A percentile compares a stretch with the other conserved stretches of the same genome.
These are phyloP conservation scores for Corbicula japonica DNA, from an alignment of 2,888 invertebrate genomes.

Conservation along the genomic window DNA sequence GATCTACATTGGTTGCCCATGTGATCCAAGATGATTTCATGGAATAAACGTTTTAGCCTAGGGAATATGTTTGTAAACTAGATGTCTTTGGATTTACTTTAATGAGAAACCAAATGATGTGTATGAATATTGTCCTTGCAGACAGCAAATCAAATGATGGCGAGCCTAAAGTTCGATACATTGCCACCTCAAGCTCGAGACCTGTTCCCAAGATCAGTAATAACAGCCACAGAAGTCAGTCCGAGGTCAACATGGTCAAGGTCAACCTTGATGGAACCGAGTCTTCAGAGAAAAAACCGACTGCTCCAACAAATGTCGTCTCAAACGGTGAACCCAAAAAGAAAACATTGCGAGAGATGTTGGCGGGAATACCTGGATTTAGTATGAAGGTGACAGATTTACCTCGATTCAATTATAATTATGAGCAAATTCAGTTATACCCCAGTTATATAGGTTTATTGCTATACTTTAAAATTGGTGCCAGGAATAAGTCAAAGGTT, in stretches of 20 bases:
- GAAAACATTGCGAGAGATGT: constrained; percentile 78
- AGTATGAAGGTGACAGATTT: constrained; percentile 83
- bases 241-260: neutral
- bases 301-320: constrained; percentile 14
- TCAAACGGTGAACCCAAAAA: constrained; percentile 63
- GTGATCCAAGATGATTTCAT: no score
- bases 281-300: neutral
- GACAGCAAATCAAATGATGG: constrained; percentile 18
- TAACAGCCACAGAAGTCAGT: constrained; percentile 38
- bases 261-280: neutral
- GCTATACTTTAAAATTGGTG: no score
- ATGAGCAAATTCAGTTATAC: no score
- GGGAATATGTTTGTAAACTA: no score
- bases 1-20: no score
- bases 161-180: constrained; percentile 12
- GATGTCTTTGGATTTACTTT: no score
- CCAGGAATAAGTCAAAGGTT: no score
- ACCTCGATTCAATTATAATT: no score
- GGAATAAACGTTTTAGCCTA: no score
- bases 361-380: constrained; percentile 81
- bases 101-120: no score
- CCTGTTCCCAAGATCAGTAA: constrained; percentile 35
- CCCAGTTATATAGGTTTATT: no score
- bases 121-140: no score
- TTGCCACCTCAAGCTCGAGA: constrained; percentile 25